Evolutionary conservation across 2,888 invertebrate genomes (phyloP).

Genomic region (Metalampra italica): DNA sequence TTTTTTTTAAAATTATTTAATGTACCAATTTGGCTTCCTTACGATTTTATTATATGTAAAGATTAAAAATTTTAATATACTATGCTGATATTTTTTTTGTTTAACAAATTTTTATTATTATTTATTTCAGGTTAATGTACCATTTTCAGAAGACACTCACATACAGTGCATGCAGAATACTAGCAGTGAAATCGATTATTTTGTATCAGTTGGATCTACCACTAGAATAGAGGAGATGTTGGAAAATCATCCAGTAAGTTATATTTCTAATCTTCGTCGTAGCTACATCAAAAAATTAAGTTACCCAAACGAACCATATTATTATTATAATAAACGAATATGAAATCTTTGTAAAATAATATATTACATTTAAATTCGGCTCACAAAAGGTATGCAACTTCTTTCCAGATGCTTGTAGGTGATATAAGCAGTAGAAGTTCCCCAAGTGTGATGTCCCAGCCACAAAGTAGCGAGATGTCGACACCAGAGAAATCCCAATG

Average conservation of each 20-base stretch:
- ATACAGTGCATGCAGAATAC: slow-evolving; percentile 87
- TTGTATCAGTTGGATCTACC: slow-evolving; percentile 84
- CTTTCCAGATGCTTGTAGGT: slow-evolving; percentile 59
- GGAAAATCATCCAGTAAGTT: slow-evolving; percentile 70
- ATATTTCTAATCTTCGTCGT: slow-evolving; percentile 1
- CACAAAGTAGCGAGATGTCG: slow-evolving; percentile 64
- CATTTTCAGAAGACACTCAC: slow-evolving; percentile 83
- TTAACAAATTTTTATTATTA: too few species aligned
- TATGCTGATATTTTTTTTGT: too few species aligned
- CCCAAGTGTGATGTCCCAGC: slow-evolving; percentile 53
- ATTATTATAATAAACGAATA: too few species aligned
- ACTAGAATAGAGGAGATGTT: slow-evolving; percentile 73
- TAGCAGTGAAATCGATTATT: slow-evolving; percentile 86
- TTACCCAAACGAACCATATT: too few species aligned
- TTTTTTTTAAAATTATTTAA: too few species aligned
- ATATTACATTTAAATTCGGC: too few species aligned
- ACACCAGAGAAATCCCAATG: slow-evolving; percentile 60
- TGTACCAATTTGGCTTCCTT: too few species aligned
- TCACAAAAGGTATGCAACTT: not conserved
- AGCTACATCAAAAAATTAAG: too few species aligned
- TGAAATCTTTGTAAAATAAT: too few species aligned
- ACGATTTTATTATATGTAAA: too few species aligned
- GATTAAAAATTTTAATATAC: too few species aligned
- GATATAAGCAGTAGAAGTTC: slow-evolving; percentile 66
- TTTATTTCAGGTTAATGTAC: slow-evolving; percentile 80